These are phyloP conservation scores for Entelurus aequoreus DNA, from an alignment of 2,113 vertebrate species.

Conservation along the genomic window DNA sequence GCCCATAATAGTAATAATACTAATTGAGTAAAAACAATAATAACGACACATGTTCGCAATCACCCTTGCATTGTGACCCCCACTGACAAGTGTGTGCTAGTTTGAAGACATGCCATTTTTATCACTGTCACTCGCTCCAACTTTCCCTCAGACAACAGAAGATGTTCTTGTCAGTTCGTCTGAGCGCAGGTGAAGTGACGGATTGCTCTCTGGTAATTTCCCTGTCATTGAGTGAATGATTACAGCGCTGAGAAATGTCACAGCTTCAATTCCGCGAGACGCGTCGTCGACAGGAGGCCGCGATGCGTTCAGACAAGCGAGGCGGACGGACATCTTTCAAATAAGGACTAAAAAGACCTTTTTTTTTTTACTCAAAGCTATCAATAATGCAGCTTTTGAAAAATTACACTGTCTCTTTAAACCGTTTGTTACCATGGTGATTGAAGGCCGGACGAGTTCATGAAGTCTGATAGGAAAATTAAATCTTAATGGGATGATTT, in stretches of 20 bases:
- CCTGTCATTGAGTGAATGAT: slow-evolving; percentile 68
- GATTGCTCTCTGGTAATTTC: slow-evolving; percentile 68
- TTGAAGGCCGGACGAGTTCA: slow-evolving; percentile 11
- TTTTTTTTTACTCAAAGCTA: no score
- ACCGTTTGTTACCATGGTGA: slow-evolving; percentile 5
- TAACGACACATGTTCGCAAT: no score
- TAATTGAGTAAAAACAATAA: no score
- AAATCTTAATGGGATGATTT: background rate
- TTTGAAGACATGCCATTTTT: background rate
- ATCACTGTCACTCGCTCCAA: background rate
- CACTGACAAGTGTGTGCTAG: background rate
- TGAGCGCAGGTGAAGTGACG: slow-evolving; percentile 56
- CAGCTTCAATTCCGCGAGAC: slow-evolving; percentile 59
- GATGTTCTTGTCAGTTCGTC: slow-evolving; percentile 42
- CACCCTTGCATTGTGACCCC: background rate
- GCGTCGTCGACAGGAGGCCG: slow-evolving; percentile 53
- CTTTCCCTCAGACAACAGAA: slow-evolving; percentile 9
- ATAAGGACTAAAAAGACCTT: background rate
- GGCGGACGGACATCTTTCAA: slow-evolving; percentile 43
- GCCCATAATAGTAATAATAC: no score
- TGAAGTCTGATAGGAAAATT: slow-evolving; percentile 5
- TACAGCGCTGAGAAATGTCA: slow-evolving; percentile 65
- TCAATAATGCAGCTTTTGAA: slow-evolving; percentile 4
- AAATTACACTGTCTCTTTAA: slow-evolving; percentile 9
- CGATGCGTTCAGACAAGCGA: slow-evolving; percentile 40